Evolutionary conservation across 1,140 invertebrate genomes (phyloP).

Genomic region (Maniola jurtina): DNA sequence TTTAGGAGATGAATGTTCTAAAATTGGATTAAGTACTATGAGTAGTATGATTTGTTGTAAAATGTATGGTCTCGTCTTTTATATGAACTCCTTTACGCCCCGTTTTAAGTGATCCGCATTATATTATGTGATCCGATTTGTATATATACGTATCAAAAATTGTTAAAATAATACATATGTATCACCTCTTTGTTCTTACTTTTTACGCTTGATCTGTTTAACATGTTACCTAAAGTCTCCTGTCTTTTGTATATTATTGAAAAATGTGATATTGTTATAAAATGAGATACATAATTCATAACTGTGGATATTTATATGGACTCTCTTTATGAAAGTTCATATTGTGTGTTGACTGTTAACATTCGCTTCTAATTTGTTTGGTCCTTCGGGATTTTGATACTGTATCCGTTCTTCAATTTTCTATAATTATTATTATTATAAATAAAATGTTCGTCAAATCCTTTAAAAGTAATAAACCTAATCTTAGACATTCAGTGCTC

Average conservation of each 20-base stretch:
- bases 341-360: constrained; percentile 52
- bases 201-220: constrained; percentile 73
- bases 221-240: constrained; percentile 65
- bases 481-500: constrained; percentile 50
- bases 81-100: constrained; percentile 51
- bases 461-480: constrained; percentile 37
- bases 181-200: constrained; percentile 63
- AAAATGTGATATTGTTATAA: constrained; percentile 78
- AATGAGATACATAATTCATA: constrained; percentile 56
- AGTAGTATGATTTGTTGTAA: constrained; percentile 41
- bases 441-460: constrained; percentile 37
- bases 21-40: constrained; percentile 60
- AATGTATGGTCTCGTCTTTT: constrained; percentile 54
- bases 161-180: constrained; percentile 51
- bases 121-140: constrained; percentile 47
- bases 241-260: constrained; percentile 76
- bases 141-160: constrained; percentile 56
- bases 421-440: constrained; percentile 37
- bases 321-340: constrained; percentile 53
- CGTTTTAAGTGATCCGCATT: constrained; percentile 54
- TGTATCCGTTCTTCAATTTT: constrained; percentile 35
- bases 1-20: constrained; percentile 66
- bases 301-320: constrained; percentile 62
- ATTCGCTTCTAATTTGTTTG: constrained; percentile 39
- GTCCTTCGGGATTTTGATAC: constrained; percentile 21